phyloP scores from a whole-genome alignment of 2,888 invertebrate genomes.

The Drosophila robusta region DNA sequence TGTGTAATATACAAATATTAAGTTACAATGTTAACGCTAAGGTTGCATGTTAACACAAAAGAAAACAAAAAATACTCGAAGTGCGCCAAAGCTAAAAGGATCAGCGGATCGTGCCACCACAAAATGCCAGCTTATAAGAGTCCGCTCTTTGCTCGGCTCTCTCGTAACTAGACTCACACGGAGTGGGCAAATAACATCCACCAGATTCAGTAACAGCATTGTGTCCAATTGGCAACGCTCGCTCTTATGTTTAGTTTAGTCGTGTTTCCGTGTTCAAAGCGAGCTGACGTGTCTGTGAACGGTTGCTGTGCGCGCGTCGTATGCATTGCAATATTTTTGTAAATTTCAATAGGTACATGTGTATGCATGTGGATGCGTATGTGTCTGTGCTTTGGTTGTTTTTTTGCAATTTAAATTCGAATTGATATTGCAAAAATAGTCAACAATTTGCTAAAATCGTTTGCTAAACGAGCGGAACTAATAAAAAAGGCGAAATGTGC shows the following conservation, averaged over 20 bases:
- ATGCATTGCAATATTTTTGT: conserved; percentile 51
- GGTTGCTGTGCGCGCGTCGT: conserved; percentile 10
- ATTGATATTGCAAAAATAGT: conserved; percentile 34
- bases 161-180: conserved; percentile 22
- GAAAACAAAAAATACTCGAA: background rate
- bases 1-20: conserved; percentile 1
- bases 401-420: conserved; percentile 21
- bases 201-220: conserved; percentile 42
- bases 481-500: conserved; percentile 28
- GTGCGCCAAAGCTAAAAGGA: conserved; percentile 10
- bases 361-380: conserved; percentile 11
- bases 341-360: conserved; percentile 39
- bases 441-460: conserved; percentile 23
- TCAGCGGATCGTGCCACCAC: conserved; percentile 24
- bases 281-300: conserved; percentile 19
- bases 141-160: conserved; percentile 28
- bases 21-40: background rate
- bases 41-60: background rate
- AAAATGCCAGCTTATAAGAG: conserved; percentile 4
- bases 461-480: conserved; percentile 28
- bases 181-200: conserved; percentile 35
- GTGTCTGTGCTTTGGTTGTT: conserved; percentile 11
- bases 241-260: conserved; percentile 34
- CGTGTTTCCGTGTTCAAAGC: conserved; percentile 48
- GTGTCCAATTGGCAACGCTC: conserved; percentile 46